A percentile compares a stretch with the other conserved stretches of the same genome.
These are phyloP conservation scores for Ophion ellenae DNA, from an alignment of 2,888 invertebrate genomes.

Conservation along the genomic window DNA sequence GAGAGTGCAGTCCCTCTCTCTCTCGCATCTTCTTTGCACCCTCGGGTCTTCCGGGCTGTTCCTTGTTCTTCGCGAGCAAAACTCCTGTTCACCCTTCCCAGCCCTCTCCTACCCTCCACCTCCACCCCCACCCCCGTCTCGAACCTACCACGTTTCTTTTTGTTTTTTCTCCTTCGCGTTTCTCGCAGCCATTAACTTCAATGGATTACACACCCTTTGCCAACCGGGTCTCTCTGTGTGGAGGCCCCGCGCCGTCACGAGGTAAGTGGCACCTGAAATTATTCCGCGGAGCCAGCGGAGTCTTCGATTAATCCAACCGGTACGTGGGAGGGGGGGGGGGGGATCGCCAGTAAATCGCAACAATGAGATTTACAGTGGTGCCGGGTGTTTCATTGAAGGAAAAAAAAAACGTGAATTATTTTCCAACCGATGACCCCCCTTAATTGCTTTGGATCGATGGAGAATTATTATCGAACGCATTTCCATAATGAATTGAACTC, in stretches of 20 bases:
- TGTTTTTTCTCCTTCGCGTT: conserved; percentile 57
- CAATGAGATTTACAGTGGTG: conserved; percentile 2
- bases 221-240: background rate
- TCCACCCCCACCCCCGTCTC: background rate
- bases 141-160: conserved; percentile 38
- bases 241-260: conserved; percentile 20
- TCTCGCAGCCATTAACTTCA: conserved; percentile 57
- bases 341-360: background rate
- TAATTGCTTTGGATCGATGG: background rate
- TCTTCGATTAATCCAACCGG: conserved; percentile 35
- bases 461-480: background rate
- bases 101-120: conserved; percentile 49
- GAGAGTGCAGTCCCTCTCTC: conserved; percentile 45
- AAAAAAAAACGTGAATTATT: background rate
- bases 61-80: conserved; percentile 28
- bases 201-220: conserved; percentile 55
- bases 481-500: background rate
- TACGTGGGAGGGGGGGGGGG: background rate
- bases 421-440: background rate
- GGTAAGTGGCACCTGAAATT: conserved; percentile 49
- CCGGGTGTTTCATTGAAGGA: background rate
- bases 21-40: conserved; percentile 46
- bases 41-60: conserved; percentile 13
- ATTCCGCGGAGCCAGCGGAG: conserved; percentile 27
- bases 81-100: conserved; percentile 61